Evolutionary conservation across 2,888 invertebrate genomes (phyloP), one percentile per base, ranked within the genome.

Genomic region (Cephus runcator): DNA sequence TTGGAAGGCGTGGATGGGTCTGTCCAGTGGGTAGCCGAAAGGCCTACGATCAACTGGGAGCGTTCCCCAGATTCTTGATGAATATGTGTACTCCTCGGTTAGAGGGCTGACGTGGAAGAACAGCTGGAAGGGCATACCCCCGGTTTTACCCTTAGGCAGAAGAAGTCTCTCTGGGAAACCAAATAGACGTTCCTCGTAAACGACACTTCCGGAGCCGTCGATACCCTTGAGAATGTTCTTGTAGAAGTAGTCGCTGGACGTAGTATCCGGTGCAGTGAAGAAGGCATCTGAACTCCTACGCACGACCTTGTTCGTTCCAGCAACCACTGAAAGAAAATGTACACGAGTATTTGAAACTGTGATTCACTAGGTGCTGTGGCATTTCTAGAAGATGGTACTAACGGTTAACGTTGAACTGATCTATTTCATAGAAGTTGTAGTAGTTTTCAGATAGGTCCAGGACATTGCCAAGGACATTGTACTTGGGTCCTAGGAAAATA

Each of bases 1-100:
- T 81, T 92, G 92, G 75, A 91, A 91, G 79, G 90, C 92, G 73
- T 94, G 92, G 86, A 95, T 93, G 34, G 92, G 92, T 84, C 95
- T 94, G 88, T 96, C 96, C 88, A 96, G 93, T 81, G 96, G 96
- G 93, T 94, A 96, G 77, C 95, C 96, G 86, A 95, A 92, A 73
- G 96, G 93, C 89, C 93, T 93, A 83, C 92, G 93, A 89, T 96
- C 96, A 74, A 94, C 92, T 77, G 89, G 86, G 76, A 92, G 87
- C 56, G 81, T 79, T 76, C 92, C 90, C 83, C 90, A 87, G 81
- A 91, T 77, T 81, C 87, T 85, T 4, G 92, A 93, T 89, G 89
- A 92, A 79, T 91, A 92, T 76, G 91, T 91, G 76, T 92, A 92
- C 73, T 93, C 91, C 3, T 93, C 89, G 69, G 89, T 92, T 85